These are phyloP conservation scores for Araneus ventricosus DNA, from an alignment of 1,140 invertebrate species.

Conservation along the genomic window DNA sequence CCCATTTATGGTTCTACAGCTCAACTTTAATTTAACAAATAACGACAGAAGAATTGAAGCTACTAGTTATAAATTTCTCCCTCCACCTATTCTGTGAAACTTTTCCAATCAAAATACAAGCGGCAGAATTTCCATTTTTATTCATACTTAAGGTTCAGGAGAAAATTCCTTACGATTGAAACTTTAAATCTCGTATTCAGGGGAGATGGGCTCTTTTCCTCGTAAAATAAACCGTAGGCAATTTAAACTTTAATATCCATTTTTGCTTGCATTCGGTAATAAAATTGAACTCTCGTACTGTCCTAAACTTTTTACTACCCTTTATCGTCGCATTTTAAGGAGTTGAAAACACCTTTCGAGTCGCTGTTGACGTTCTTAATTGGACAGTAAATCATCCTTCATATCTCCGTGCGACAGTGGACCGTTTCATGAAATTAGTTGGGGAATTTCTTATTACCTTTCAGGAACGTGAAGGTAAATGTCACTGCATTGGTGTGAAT, in stretches of 20 bases:
- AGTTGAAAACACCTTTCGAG: slow-evolving; percentile 39
- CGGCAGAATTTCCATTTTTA: neutral
- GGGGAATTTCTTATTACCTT: neutral
- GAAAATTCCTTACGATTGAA: neutral
- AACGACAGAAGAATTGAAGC: neutral
- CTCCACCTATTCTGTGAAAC: neutral
- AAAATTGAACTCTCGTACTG: slow-evolving; percentile 14
- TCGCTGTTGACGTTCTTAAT: slow-evolving; percentile 36
- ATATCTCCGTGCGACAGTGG: neutral
- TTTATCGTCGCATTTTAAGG: slow-evolving; percentile 27
- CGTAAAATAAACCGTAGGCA: neutral
- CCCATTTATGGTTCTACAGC: neutral
- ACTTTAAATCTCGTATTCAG: slow-evolving; percentile 21
- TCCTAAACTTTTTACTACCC: slow-evolving; percentile 21
- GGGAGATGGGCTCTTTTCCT: neutral
- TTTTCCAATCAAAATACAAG: neutral
- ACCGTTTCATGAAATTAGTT: neutral
- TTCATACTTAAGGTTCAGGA: neutral
- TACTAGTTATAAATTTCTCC: neutral
- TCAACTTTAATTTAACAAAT: neutral
- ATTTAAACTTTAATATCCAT: slow-evolving; percentile 49
- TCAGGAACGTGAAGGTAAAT: neutral
- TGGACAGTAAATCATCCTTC: slow-evolving; percentile 19
- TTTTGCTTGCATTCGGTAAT: slow-evolving; percentile 30
- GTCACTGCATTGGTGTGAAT: neutral